Conservation (phyloP, 1,140 invertebrate genomes). For the Ostrea edulis region DNA sequence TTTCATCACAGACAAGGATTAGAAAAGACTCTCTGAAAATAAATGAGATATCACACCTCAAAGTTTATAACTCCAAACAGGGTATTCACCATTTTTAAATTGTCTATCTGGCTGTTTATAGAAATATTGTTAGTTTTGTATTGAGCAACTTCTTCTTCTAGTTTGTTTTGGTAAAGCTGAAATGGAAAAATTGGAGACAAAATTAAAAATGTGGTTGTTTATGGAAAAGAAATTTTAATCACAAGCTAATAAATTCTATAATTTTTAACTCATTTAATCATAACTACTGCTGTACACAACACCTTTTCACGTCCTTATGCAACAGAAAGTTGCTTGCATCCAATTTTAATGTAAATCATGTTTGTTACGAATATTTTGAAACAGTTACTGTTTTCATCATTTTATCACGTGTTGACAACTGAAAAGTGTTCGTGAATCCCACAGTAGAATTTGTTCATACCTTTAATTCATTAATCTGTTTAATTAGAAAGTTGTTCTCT, state of each 20-base stretch:
- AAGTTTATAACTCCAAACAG: slow-evolving; percentile 77
- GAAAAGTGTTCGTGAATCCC: no score
- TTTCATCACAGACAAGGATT: background rate
- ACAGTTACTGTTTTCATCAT: no score
- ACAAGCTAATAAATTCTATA: no score
- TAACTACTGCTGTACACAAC: no score
- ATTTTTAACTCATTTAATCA: no score
- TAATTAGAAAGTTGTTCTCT: slow-evolving; percentile 66
- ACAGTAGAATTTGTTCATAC: slow-evolving; percentile 51
- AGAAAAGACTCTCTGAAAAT: background rate
- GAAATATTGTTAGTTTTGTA: slow-evolving; percentile 63
- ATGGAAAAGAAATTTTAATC: no score
- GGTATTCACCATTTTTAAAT: slow-evolving; percentile 75
- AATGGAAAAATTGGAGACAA: slow-evolving; percentile 52
- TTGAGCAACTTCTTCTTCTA: slow-evolving; percentile 69
- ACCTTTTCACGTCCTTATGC: no score
- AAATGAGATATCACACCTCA: slow-evolving; percentile 34
- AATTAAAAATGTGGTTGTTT: background rate
- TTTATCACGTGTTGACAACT: no score
- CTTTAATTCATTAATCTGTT: slow-evolving; percentile 73
- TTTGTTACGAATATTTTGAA: no score
- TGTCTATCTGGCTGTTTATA: slow-evolving; percentile 71
- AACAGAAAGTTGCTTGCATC: no score
- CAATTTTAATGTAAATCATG: no score
- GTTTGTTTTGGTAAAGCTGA: slow-evolving; percentile 72